A percentile compares a stretch with the other conserved stretches of the same genome.
Conservation (phyloP, 2,888 invertebrate species). For the Rhagium mordax region DNA sequence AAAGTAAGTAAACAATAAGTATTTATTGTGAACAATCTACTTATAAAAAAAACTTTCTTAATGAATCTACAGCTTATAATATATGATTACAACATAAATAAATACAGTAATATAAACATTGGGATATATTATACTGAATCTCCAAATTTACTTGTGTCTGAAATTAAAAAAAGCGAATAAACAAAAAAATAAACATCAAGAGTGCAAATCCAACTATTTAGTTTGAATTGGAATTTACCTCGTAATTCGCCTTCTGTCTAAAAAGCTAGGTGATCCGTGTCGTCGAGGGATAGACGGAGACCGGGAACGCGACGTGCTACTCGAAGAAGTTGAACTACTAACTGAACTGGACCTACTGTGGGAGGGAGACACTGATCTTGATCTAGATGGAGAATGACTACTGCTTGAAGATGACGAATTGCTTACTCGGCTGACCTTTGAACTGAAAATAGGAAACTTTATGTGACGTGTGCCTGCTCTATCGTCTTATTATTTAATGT, state of each 20-base stretch:
- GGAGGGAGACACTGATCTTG: slow-evolving; percentile 39
- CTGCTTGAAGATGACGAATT: slow-evolving; percentile 54
- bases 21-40: slow-evolving; percentile 57
- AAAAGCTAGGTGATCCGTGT: slow-evolving; percentile 94
- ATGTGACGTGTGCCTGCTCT: no score
- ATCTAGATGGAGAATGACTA: slow-evolving; percentile 50
- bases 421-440: slow-evolving; percentile 47
- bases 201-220: slow-evolving; percentile 26
- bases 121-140: slow-evolving; percentile 38
- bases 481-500: no score
- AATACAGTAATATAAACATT: slow-evolving; percentile 41
- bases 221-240: slow-evolving; percentile 77
- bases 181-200: slow-evolving; percentile 62
- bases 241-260: slow-evolving; percentile 94
- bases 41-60: slow-evolving; percentile 32
- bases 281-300: slow-evolving; percentile 88
- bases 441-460: slow-evolving; percentile 46
- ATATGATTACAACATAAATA: slow-evolving; percentile 31
- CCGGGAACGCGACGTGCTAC: slow-evolving; percentile 62
- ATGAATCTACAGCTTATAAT: slow-evolving; percentile 67
- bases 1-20: slow-evolving; percentile 58
- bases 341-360: slow-evolving; percentile 57
- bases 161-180: slow-evolving; percentile 68
- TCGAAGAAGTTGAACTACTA: slow-evolving; percentile 68
- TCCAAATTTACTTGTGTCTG: slow-evolving; percentile 67